Conservation (phyloP, 2,797 vertebrate genomes). For the Pangasius macronema region DNA sequence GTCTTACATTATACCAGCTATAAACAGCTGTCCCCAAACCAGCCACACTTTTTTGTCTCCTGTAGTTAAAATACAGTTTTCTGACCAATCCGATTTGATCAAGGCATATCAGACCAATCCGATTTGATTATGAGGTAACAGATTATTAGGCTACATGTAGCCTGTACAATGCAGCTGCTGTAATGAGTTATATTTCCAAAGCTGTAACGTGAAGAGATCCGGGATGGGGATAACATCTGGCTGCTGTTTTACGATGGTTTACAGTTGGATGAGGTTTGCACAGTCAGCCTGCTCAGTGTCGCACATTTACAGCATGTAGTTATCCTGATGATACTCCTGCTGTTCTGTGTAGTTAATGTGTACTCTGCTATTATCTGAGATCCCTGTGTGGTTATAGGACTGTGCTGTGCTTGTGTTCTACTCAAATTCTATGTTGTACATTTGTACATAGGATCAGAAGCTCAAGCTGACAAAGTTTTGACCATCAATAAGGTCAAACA, state of each 20-base stretch:
- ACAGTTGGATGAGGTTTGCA: not conserved
- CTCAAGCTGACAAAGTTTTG: not conserved
- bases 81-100: not conserved
- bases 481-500: not conserved
- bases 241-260: not conserved
- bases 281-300: not conserved
- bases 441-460: not conserved
- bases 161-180: not conserved
- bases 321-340: not conserved
- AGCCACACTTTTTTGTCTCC: too few species aligned
- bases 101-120: not conserved
- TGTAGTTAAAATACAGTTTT: too few species aligned
- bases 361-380: not conserved
- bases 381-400: not conserved
- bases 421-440: not conserved
- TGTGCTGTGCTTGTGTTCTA: not conserved
- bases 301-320: constrained; percentile 11
- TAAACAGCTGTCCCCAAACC: too few species aligned
- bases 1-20: too few species aligned
- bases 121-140: not conserved
- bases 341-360: not conserved
- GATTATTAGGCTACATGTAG: not conserved
- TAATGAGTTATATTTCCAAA: not conserved
- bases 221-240: not conserved
- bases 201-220: not conserved